Evolutionary conservation across 2,888 invertebrate species (phyloP), one percentile per base, ranked within the genome.

Genomic region (Nephrotoma guestfalica): DNA sequence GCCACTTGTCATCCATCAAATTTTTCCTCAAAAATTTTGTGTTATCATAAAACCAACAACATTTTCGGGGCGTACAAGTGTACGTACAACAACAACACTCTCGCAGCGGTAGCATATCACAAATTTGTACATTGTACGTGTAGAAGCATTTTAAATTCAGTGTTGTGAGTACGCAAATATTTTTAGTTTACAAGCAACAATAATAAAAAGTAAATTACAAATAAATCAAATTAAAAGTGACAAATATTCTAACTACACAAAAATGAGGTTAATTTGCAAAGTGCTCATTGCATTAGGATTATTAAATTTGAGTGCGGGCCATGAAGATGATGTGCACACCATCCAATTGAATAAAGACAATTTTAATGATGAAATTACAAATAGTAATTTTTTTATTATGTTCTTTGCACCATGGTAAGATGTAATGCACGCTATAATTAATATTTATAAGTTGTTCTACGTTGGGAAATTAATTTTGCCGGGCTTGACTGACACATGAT

Each of bases 331-430:
- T 88, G 90, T 90, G 5, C 90, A 92, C 87, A 92, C 93, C 2
- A 88, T 93, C 15, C 92, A 93, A 88, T 92, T 94, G 88, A 92
- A 91, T 5, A 90, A 91, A 41, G 93, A 94, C 87, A 94, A 93
- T 89, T 96, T 96, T 89, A 93, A 93, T 71, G 91, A 92, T 86
- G 94, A 94, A 91, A 92, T 93, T 89, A 92, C 93, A 88, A 93
- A 94, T 89, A 93, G 94, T 89, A 95, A 95, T 88, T 94, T 95
- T 90, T 96, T 96, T 90, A 93, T 96, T 1, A 95, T 96, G 94
- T 96, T 96, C 91, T 96, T 94, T 91, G 96, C 96, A 9, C 96
- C 96, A 86, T 96, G 96, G 96, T 96, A 92, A 93, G 93, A 91
- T 71, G 3, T 71, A 71, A 9, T 71, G 5, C 18, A 71, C 4